These are phyloP conservation scores for Platichthys flesus DNA, from an alignment of 2,113 vertebrate genomes.

Conservation along the genomic window DNA sequence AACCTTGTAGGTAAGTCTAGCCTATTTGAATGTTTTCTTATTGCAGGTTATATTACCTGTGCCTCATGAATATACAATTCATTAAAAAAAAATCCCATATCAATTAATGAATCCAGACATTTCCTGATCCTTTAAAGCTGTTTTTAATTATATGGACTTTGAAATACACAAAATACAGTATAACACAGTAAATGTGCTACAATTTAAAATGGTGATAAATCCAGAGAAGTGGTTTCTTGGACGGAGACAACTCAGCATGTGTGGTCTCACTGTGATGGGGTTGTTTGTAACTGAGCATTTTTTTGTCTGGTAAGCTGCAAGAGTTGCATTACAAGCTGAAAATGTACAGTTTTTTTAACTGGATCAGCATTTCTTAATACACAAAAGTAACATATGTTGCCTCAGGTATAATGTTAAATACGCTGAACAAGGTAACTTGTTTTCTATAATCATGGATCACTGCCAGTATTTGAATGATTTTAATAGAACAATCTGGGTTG, in stretches of 20 bases:
- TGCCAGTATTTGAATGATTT: background rate
- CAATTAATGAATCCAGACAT: too few species aligned
- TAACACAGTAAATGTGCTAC: background rate
- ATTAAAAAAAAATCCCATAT: too few species aligned
- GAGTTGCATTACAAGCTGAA: slow-evolving; percentile 4
- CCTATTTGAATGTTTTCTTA: too few species aligned
- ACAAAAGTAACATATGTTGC: slow-evolving; percentile 1
- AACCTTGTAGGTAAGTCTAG: too few species aligned
- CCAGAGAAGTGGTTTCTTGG: background rate
- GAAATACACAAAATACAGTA: background rate
- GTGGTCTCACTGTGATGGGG: slow-evolving; percentile 3
- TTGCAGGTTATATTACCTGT: too few species aligned
- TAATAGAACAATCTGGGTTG: slow-evolving; percentile 3
- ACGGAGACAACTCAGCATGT: background rate
- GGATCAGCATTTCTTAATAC: slow-evolving; percentile 27
- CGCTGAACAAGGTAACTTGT: background rate
- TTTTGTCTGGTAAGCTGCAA: slow-evolving; percentile 12
- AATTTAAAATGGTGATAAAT: background rate
- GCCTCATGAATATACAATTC: too few species aligned
- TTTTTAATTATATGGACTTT: background rate
- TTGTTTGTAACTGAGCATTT: background rate
- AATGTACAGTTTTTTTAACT: slow-evolving; percentile 13
- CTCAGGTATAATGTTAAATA: slow-evolving; percentile 6
- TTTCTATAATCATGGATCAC: slow-evolving; percentile 11
- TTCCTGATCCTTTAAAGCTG: background rate